Evolutionary conservation across 2,113 vertebrate genomes (phyloP).

Genomic region (Stigmatopora nigra): DNA sequence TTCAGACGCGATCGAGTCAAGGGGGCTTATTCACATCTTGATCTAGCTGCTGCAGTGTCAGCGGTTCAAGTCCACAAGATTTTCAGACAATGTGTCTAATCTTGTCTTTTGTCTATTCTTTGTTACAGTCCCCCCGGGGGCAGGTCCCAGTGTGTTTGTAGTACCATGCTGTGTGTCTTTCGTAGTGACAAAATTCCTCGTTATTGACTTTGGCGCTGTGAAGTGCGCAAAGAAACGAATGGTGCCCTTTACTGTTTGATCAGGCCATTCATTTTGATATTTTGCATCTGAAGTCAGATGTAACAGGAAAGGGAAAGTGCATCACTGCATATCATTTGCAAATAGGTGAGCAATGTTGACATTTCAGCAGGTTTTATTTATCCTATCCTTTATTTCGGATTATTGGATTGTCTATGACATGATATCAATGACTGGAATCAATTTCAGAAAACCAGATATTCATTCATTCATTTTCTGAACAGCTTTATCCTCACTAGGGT

Average conservation of each 20-base stretch:
- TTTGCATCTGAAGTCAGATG: neutral
- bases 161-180: neutral
- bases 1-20: slow-evolving; percentile 38
- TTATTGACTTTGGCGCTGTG: neutral
- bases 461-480: no score
- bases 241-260: neutral
- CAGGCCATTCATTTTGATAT: slow-evolving; percentile 4
- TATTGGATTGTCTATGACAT: neutral
- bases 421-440: neutral
- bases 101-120: neutral
- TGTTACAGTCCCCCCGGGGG: neutral
- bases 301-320: slow-evolving; percentile 5
- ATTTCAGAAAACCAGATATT: neutral
- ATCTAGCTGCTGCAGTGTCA: slow-evolving; percentile 17
- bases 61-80: slow-evolving; percentile 26
- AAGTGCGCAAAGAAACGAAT: neutral
- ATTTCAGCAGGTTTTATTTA: neutral
- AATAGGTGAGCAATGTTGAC: neutral
- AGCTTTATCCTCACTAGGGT: no score
- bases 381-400: no score
- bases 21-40: slow-evolving; percentile 23
- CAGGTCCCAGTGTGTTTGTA: neutral
- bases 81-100: neutral
- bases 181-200: slow-evolving; percentile 9
- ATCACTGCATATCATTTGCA: slow-evolving; percentile 3